These are phyloP conservation scores for Notothenia coriiceps DNA, from an alignment of 2,113 vertebrate genomes.

Conservation along the genomic window DNA sequence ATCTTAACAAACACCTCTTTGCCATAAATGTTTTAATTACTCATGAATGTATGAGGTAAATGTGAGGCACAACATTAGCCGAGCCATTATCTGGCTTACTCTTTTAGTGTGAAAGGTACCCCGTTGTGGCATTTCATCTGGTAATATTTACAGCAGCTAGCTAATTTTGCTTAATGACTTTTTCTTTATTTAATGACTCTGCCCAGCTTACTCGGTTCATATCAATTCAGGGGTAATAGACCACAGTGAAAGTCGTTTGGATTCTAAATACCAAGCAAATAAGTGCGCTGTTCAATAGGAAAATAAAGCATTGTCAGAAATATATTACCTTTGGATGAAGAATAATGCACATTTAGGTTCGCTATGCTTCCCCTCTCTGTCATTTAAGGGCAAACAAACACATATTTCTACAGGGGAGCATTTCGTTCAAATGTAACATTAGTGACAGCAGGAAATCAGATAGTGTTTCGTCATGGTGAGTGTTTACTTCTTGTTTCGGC, in stretches of 20 bases:
- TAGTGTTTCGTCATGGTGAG: constrained; percentile 12
- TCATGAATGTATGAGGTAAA: neutral
- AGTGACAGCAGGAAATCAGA: constrained; percentile 29
- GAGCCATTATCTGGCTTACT: constrained; percentile 33
- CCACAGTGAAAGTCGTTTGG: constrained; percentile 56
- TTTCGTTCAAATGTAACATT: constrained; percentile 24
- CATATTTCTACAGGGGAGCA: neutral
- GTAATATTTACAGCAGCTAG: constrained; percentile 69
- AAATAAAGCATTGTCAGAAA: constrained; percentile 45
- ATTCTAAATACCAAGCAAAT: constrained; percentile 57
- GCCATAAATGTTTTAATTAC: neutral
- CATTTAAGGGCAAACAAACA: constrained; percentile 3
- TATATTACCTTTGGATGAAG: constrained; percentile 19
- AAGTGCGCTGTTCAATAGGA: constrained; percentile 27
- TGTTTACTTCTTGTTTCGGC: constrained; percentile 1
- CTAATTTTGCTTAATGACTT: constrained; percentile 69
- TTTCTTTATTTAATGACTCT: constrained; percentile 67
- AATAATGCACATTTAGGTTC: constrained; percentile 6
- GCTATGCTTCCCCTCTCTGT: neutral
- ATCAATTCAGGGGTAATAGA: constrained; percentile 67
- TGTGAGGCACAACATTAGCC: constrained; percentile 21
- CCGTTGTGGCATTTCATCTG: constrained; percentile 55
- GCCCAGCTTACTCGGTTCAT: constrained; percentile 51
- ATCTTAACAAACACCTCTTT: neutral
- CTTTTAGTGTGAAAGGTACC: constrained; percentile 27